Evolutionary conservation across 2,113 vertebrate genomes (phyloP), one percentile per base, ranked within the genome.

Genomic region (Epinephelus moara): DNA sequence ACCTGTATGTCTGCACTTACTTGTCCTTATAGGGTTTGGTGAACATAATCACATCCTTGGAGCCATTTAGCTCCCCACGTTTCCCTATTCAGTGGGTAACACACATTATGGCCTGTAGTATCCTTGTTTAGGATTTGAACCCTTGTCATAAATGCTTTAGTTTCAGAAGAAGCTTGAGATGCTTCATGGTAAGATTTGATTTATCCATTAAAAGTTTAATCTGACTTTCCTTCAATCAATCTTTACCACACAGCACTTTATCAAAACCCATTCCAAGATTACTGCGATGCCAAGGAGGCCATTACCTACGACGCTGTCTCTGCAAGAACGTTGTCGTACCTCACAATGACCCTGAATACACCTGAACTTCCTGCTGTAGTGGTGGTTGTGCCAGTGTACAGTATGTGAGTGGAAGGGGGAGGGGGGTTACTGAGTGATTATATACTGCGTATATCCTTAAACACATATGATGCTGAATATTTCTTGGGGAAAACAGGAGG

Each of bases 391-490:
- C 30, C 57, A 55, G 73, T 76, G 75, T 78, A 56, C 72, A 49
- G 49, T 79, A 15, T 30, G 71, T 66, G 30, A 33, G 33, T 13
- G 11, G 30, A 37, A 47, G 25, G 25, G 17, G 61, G 30, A 30
- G 30, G 37, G 19, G 14, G 52, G 53, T 63, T 78, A 79, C 45
- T 61, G 59, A 76, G 30, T 75, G 66, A 71, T 67, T 80, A 79
- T 82, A 77, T 79, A 84, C 74, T 71, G 17, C 25, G 68, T 78
- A 78, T 80, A 71, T 81, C 56, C 6, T 68, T 47, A 79, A 49
- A 85, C 61, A 62, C 25, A 59, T 25, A 59, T 19, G 21, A 85
- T 80, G 75, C 73, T 64, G 47, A 78, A 49, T 40, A 71, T 66
- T 33, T 75, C 1, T 59, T 25, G 47, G 59, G 52, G 57, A 42